These are phyloP conservation scores for Taphrorychus bicolor DNA, from an alignment of 2,888 invertebrate genomes.

Conservation along the genomic window DNA sequence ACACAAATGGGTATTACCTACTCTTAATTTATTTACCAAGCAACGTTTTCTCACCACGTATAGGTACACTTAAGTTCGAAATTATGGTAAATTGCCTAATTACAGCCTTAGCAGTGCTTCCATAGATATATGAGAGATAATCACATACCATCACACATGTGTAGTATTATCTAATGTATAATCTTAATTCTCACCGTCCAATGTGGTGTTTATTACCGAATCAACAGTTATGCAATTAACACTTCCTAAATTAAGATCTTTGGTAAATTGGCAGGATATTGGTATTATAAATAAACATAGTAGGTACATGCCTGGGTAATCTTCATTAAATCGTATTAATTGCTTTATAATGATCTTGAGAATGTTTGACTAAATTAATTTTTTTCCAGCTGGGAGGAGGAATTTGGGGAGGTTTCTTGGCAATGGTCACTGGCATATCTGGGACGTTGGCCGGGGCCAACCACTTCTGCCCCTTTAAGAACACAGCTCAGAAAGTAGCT, in stretches of 20 bases:
- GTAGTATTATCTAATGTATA: neutral
- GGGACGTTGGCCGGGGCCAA: constrained; percentile 70
- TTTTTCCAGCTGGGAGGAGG: constrained; percentile 65
- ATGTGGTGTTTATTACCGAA: neutral
- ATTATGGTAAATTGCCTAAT: neutral
- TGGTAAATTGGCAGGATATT: neutral
- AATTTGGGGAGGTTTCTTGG: constrained; percentile 72
- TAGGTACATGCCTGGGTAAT: too few relatives aligned
- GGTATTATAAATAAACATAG: neutral
- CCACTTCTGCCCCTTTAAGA: constrained; percentile 61
- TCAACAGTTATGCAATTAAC: neutral
- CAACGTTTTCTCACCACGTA: neutral
- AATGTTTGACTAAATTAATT: too few relatives aligned
- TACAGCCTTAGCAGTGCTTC: neutral
- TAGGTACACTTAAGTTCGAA: too few relatives aligned
- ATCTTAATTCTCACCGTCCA: neutral
- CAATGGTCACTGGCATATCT: constrained; percentile 68
- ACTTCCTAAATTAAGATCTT: neutral
- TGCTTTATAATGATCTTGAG: too few relatives aligned
- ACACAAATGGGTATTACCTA: too few relatives aligned
- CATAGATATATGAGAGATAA: neutral
- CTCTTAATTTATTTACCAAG: too few relatives aligned
- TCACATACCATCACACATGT: neutral
- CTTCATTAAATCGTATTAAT: too few relatives aligned
- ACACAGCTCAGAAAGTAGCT: constrained; percentile 63